Conservation (phyloP, 1,140 invertebrate species). For the Orchestia grillus region DNA sequence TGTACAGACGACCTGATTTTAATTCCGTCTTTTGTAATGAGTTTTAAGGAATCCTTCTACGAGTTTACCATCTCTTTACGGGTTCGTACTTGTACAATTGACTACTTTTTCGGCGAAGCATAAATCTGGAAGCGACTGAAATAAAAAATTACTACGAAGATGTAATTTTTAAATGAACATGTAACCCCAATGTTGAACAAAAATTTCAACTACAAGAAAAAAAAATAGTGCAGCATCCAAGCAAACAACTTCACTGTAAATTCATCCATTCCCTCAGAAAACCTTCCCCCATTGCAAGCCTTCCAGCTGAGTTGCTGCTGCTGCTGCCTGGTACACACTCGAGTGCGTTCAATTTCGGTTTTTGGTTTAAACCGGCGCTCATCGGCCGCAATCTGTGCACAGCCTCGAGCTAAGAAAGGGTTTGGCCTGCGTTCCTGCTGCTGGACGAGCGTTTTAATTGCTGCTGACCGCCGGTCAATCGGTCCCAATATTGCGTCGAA, state of each 20-base stretch:
- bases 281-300: background rate
- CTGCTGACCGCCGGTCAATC: conserved; percentile 16
- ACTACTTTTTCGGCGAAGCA: too few species aligned
- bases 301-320: background rate
- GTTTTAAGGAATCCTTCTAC: too few species aligned
- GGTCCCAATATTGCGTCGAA: conserved; percentile 5
- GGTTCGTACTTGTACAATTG: too few species aligned
- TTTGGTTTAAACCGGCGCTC: conserved; percentile 28
- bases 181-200: too few species aligned
- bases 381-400: conserved; percentile 44
- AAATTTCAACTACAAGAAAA: background rate
- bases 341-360: conserved; percentile 47
- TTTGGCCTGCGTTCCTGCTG: conserved; percentile 13
- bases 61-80: too few species aligned
- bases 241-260: background rate
- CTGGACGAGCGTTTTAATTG: conserved; percentile 24
- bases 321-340: background rate
- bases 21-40: too few species aligned
- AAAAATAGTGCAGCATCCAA: background rate
- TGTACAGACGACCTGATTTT: too few species aligned
- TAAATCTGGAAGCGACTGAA: too few species aligned
- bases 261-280: background rate
- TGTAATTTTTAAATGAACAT: too few species aligned
- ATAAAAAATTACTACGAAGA: too few species aligned
- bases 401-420: conserved; percentile 33